Percentiles rank a stretch among this genome's conserved stretches.
phyloP scores from a whole-genome alignment of 64 coral and sea anemone genomes.

The Porites lutea region DNA sequence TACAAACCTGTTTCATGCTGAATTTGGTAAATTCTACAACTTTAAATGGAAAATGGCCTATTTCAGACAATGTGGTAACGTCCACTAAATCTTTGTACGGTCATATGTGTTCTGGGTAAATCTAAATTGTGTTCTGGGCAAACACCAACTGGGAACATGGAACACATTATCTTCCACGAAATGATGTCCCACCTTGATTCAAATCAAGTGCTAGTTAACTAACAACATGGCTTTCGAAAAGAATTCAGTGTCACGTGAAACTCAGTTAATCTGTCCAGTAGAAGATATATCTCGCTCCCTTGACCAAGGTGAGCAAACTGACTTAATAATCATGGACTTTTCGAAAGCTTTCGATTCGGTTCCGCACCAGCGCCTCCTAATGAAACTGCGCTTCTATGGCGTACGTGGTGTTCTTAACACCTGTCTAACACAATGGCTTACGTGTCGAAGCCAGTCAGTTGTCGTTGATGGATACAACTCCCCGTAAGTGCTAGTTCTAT shows the following conservation, averaged over 20 bases:
- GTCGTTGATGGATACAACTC: constrained; percentile 46
- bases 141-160: too few species aligned
- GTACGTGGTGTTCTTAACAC: constrained; percentile 17
- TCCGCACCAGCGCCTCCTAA: constrained; percentile 31
- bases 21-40: too few species aligned
- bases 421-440: constrained; percentile 65
- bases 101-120: too few species aligned
- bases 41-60: too few species aligned
- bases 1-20: too few species aligned
- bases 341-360: constrained; percentile 68
- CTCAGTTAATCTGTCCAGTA: constrained; percentile 43
- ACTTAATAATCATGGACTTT: constrained; percentile 62
- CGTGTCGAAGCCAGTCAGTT: constrained; percentile 40
- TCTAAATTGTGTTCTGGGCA: too few species aligned
- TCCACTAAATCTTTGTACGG: too few species aligned
- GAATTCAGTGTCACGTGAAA: constrained; percentile 16
- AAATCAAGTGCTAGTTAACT: constrained; percentile 15
- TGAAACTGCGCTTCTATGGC: constrained; percentile 46
- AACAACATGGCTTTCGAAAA: constrained; percentile 49
- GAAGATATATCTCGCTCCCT: constrained; percentile 48
- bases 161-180: constrained; percentile 46
- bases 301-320: constrained; percentile 55
- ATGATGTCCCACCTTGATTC: constrained; percentile 33
- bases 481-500: neutral
- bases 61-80: too few species aligned